These are phyloP conservation scores for Campylorhamphus procurvoides DNA, from an alignment of 2,113 vertebrate species.

Conservation along the genomic window DNA sequence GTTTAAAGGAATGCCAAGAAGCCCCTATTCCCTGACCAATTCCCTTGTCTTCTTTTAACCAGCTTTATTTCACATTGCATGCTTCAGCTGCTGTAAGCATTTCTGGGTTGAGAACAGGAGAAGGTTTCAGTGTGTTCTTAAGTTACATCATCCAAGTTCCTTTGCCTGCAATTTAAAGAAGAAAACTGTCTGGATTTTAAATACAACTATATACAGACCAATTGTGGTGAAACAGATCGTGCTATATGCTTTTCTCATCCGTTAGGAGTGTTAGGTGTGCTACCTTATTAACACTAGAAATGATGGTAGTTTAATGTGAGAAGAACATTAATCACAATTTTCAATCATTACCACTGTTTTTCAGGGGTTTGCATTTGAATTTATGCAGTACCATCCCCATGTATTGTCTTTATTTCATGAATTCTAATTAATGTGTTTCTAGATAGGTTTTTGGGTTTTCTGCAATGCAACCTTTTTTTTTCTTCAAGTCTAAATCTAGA, in stretches of 20 bases:
- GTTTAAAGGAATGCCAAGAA: constrained; percentile 52
- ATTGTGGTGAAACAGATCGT: not conserved
- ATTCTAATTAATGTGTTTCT: not conserved
- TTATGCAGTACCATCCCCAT: not conserved
- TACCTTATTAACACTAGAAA: not conserved
- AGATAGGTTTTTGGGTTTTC: not conserved
- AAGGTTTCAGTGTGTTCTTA: not conserved
- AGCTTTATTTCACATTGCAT: constrained; percentile 20
- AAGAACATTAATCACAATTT: not conserved
- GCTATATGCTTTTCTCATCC: not conserved
- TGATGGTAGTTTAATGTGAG: not conserved
- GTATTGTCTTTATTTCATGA: not conserved
- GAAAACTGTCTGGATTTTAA: not conserved
- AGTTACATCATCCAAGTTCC: not conserved
- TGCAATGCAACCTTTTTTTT: not conserved
- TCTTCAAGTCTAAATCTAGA: not conserved
- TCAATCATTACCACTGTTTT: not conserved
- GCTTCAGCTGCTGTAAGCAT: constrained; percentile 2
- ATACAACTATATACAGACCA: not conserved
- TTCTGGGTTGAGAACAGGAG: constrained; percentile 13
- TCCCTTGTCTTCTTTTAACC: constrained; percentile 27
- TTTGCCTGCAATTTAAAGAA: not conserved
- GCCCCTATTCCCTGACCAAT: constrained; percentile 18
- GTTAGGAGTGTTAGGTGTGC: not conserved
- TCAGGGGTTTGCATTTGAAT: not conserved